phyloP scores from a whole-genome alignment of 2,888 invertebrate genomes.

The Chymomyza procnemis region DNA sequence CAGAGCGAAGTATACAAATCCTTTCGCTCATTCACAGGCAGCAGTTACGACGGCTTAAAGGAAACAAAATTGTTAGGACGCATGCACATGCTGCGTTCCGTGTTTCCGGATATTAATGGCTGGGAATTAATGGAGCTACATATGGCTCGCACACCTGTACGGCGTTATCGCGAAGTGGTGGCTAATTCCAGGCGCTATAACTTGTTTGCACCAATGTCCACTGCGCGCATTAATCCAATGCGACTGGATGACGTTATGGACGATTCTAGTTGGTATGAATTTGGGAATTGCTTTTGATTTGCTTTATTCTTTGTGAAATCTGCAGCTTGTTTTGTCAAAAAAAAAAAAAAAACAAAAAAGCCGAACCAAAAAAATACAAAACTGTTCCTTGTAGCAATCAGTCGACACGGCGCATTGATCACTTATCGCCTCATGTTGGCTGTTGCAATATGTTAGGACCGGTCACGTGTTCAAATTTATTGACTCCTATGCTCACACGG shows the following conservation, averaged over 20 bases:
- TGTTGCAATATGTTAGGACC: conserved; percentile 47
- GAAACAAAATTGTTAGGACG: conserved; percentile 80
- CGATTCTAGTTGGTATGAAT: conserved; percentile 52
- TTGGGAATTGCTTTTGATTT: conserved; percentile 59
- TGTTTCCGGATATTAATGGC: conserved; percentile 79
- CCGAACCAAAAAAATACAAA: not conserved
- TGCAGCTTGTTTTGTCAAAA: too few relatives aligned
- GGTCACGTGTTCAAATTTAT: conserved; percentile 79
- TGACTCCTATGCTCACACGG: conserved; percentile 76
- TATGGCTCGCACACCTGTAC: conserved; percentile 56
- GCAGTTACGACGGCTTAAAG: conserved; percentile 78
- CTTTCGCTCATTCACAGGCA: conserved; percentile 80
- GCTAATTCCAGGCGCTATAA: conserved; percentile 54
- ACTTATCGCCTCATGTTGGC: conserved; percentile 52
- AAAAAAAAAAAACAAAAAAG: too few relatives aligned
- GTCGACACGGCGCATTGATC: conserved; percentile 62
- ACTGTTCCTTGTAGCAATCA: conserved; percentile 44
- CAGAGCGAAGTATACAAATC: conserved; percentile 80
- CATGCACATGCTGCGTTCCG: conserved; percentile 80
- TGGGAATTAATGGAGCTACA: conserved; percentile 79
- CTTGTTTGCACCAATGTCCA: conserved; percentile 46
- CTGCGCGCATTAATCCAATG: conserved; percentile 26
- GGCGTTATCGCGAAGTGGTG: conserved; percentile 53
- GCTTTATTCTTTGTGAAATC: not conserved
- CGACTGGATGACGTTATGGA: conserved; percentile 51